Conservation (phyloP, 2,888 invertebrate genomes). For the Leucozona laternaria region DNA sequence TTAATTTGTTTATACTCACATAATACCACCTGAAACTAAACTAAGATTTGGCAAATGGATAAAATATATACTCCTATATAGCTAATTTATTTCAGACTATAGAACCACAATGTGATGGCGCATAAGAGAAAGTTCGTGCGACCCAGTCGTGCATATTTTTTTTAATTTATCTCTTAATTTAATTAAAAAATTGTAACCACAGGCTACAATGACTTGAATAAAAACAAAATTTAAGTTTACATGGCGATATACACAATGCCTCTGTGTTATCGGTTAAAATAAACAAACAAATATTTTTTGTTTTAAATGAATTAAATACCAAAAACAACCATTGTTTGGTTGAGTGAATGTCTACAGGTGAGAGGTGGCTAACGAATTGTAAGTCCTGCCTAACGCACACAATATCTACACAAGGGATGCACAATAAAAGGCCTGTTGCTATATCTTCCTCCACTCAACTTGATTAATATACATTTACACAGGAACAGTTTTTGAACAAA, state of each 20-base stretch:
- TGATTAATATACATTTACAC: not conserved
- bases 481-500: not conserved
- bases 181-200: constrained; percentile 2
- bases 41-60: too few species aligned
- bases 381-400: not conserved
- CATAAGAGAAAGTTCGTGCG: too few species aligned
- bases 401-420: not conserved
- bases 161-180: not conserved
- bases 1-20: too few species aligned
- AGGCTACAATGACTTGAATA: not conserved
- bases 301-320: not conserved
- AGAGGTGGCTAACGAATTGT: not conserved
- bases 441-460: not conserved
- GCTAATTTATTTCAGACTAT: too few species aligned
- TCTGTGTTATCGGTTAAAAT: not conserved
- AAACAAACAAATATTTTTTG: not conserved
- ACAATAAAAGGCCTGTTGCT: not conserved
- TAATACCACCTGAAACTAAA: too few species aligned
- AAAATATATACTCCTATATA: too few species aligned
- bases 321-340: not conserved
- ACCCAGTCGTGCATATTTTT: too few species aligned
- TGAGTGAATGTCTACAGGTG: not conserved
- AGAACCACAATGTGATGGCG: too few species aligned
- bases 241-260: not conserved
- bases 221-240: not conserved